Conservation (phyloP, 2,797 vertebrate species). For the Sebastes nivosus region DNA sequence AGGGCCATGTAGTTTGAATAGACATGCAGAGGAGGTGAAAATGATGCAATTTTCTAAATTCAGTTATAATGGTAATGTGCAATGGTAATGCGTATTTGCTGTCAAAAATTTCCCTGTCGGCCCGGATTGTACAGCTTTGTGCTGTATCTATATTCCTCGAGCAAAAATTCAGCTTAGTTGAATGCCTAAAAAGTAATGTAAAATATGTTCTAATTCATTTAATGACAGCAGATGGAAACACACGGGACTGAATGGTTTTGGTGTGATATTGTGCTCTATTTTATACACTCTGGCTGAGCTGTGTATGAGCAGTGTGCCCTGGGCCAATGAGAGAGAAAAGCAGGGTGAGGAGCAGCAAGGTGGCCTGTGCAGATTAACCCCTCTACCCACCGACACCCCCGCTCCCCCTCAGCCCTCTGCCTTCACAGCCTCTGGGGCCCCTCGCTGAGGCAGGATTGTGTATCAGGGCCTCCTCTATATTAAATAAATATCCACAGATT, state of each 20-base stretch:
- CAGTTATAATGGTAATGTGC: slow-evolving; percentile 85
- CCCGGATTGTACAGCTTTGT: slow-evolving; percentile 81
- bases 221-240: slow-evolving; percentile 81
- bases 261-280: slow-evolving; percentile 79
- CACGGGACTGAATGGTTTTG: slow-evolving; percentile 79
- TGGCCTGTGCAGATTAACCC: slow-evolving; percentile 88
- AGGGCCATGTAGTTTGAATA: slow-evolving; percentile 81
- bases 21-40: slow-evolving; percentile 85
- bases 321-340: slow-evolving; percentile 82
- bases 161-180: slow-evolving; percentile 81
- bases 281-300: slow-evolving; percentile 78
- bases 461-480: slow-evolving; percentile 75
- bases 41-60: slow-evolving; percentile 87
- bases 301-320: slow-evolving; percentile 77
- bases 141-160: slow-evolving; percentile 81
- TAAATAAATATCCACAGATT: slow-evolving; percentile 83
- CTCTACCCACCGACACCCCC: slow-evolving; percentile 69
- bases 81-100: slow-evolving; percentile 80
- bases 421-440: slow-evolving; percentile 75
- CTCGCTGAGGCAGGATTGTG: slow-evolving; percentile 80
- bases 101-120: slow-evolving; percentile 82
- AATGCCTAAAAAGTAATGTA: slow-evolving; percentile 83
- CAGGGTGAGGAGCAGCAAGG: slow-evolving; percentile 85
- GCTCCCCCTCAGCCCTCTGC: slow-evolving; percentile 67
- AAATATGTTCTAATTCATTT: slow-evolving; percentile 85